Evolutionary conservation across 2,888 invertebrate species (phyloP).

Genomic region (Ormyrus thymus): DNA sequence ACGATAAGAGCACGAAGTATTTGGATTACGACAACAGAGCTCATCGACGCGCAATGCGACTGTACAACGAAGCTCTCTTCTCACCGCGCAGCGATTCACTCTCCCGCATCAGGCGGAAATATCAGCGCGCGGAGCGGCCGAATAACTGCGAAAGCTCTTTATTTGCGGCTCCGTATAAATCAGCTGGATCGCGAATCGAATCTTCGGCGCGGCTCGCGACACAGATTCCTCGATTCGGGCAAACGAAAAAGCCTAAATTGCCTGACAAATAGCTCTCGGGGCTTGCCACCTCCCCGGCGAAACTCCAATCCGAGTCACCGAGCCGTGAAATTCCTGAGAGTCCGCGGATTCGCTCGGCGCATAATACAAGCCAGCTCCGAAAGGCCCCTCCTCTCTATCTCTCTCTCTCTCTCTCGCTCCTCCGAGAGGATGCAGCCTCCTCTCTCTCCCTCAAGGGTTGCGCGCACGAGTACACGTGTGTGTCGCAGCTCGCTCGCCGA

Average conservation of each 20-base stretch:
- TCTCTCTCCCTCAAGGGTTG: conserved; percentile 7
- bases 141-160: too few species aligned
- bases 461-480: conserved; percentile 17
- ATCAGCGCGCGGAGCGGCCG: too few species aligned
- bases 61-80: too few species aligned
- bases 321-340: conserved; percentile 29
- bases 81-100: too few species aligned
- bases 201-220: not conserved
- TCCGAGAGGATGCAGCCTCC: conserved; percentile 1
- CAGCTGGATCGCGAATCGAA: not conserved
- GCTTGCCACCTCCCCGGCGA: not conserved
- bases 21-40: too few species aligned
- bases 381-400: not conserved
- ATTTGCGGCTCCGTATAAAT: too few species aligned
- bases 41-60: too few species aligned
- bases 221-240: not conserved
- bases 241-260: not conserved
- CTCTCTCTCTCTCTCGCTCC: not conserved
- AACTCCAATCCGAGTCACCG: conserved; percentile 24
- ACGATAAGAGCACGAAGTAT: too few species aligned
- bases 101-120: too few species aligned
- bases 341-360: conserved; percentile 23
- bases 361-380: conserved; percentile 26
- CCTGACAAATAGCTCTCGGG: not conserved
- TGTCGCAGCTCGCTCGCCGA: conserved; percentile 59